Evolutionary conservation across 2,113 vertebrate genomes (phyloP).

Genomic region (Meleagris gallopavo): DNA sequence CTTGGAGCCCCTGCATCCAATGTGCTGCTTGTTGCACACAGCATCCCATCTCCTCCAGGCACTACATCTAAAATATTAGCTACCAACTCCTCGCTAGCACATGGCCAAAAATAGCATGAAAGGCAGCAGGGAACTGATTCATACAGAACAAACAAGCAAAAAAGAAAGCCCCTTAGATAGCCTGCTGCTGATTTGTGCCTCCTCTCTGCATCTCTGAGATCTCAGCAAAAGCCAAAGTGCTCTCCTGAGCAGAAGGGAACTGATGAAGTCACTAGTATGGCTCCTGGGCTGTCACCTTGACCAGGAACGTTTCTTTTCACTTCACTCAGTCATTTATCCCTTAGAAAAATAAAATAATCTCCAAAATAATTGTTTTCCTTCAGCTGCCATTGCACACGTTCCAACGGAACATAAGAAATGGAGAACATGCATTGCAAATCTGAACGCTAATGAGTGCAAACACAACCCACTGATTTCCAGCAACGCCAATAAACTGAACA

Average conservation of each 20-base stretch:
- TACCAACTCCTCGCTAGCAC: neutral
- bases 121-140: neutral
- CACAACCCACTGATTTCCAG: neutral
- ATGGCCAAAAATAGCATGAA: neutral
- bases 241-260: neutral
- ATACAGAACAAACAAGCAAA: neutral
- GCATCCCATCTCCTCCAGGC: neutral
- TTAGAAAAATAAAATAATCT: neutral
- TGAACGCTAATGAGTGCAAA: neutral
- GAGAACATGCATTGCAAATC: neutral
- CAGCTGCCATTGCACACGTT: neutral
- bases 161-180: neutral
- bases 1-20: neutral
- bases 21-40: neutral
- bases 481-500: neutral
- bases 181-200: too few species aligned
- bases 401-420: neutral
- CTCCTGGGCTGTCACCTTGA: neutral
- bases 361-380: neutral
- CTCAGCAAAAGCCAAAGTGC: neutral
- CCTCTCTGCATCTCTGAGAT: neutral
- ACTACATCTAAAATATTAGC: neutral
- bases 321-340: neutral
- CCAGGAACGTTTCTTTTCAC: neutral
- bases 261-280: neutral